Base-by-base conservation (phyloP, 2,888 invertebrate species). In the Drosophila affinis region DNA sequence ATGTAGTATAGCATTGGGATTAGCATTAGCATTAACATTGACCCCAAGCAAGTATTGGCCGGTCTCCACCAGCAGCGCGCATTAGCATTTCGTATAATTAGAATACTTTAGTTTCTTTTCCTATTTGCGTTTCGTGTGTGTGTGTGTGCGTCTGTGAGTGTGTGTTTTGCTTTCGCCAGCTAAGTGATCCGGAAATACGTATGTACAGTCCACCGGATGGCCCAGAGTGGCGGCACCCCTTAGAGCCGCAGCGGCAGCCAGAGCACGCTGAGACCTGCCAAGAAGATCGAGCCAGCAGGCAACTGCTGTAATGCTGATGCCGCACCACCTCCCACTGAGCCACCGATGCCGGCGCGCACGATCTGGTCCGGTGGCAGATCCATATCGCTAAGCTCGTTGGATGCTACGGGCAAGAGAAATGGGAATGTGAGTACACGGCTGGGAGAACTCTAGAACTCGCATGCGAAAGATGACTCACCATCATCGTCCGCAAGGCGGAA, bases 81-180 rank as follows among this genome's bases (percentile, higher is more conserved):
- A 75, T 79, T 82, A 80, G 85, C 82, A 86, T 79, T 77, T 61
- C 75, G 74, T 82, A 83, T 80, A 84, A 83, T 88, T 84, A 88
- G 84, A 84, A 84, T 88, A 84, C 83, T 84, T 88, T 76, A 78
- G 76, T 79, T 72, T 59, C 32, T 58, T 63, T 67, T 64, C 46
- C 53, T 72, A 73, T 70, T 65, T 61, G 72, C 74, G 46, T 81
- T 73, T 56, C 70, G 76, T 59, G 14, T n/a, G 39, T 7, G 7
- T 39, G 6, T 14, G 24, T 24, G 5, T 24, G 24, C 0, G 24
- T 72, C 51, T 68, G 76, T 59, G 14, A 14, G 39, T 39, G 14
- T 14, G 39, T n/a, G 14, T 39, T 0, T 5, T 14, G 61, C 59
- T 51, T 34, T 69, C 53, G 60, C 47, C 52, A 65, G 64, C 47